Conservation (phyloP, 2,888 invertebrate genomes). For the Athalia rosae region DNA sequence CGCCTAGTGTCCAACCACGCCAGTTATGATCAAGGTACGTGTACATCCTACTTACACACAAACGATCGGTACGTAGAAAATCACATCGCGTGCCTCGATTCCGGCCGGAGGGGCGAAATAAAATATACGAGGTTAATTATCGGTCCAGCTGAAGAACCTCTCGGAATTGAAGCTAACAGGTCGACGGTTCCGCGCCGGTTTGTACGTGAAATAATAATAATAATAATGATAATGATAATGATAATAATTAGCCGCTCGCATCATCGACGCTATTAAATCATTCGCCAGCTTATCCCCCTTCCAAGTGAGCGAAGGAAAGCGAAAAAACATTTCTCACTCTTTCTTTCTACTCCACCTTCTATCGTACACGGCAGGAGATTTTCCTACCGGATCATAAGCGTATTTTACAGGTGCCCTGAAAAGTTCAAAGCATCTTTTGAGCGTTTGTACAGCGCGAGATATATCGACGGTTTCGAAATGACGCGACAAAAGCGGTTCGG, state of each 20-base stretch:
- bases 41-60: no score
- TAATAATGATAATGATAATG: no score
- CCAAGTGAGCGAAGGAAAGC: no score
- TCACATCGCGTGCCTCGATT: not conserved
- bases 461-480: not conserved
- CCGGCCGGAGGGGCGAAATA: not conserved
- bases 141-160: not conserved
- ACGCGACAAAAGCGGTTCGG: not conserved
- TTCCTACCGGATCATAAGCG: not conserved
- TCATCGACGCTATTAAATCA: conserved; percentile 17
- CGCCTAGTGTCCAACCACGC: no score
- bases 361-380: not conserved
- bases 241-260: not conserved
- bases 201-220: no score
- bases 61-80: not conserved
- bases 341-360: not conserved
- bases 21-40: no score
- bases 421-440: not conserved
- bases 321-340: no score
- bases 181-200: no score
- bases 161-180: not conserved
- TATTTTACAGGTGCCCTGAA: not conserved
- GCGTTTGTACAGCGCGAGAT: not conserved
- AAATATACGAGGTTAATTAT: not conserved
- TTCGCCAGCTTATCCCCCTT: not conserved